Base-by-base conservation (phyloP, 92 coral and sea anemone genomes). In the Zoanthus solanderi region DNA sequence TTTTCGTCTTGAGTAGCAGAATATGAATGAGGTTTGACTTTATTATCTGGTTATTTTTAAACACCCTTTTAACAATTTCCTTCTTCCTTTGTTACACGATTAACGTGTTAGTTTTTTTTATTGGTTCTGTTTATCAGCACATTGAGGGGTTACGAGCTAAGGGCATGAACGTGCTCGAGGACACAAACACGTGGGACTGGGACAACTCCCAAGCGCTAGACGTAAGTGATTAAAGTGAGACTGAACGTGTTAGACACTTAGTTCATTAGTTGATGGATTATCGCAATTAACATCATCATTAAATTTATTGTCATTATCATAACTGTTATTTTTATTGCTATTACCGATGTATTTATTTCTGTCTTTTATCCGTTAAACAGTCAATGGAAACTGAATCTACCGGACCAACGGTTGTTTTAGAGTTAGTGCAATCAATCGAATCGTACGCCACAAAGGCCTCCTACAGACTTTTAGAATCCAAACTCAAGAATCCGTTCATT, bases 401-500 rank as follows among this genome's bases (percentile, higher is more conserved):
- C 9, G 85, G 75, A 2, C 61, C 85, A 31, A 67, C 91, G n/a
- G 83, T 93, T 15, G 92, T 94, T 54, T 75, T 95, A 76, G 93
- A 93, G 56, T 89, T 94, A 44, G 96, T 91, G 5, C 83, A 65
- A 31, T 80, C 94, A 6, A 87, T 91, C 10, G 94, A 95, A 37
- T 87, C 87, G 12, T 88, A 89, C 69, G 89, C 83, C 69, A 88
- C 58, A 82, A 90, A 91, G 45, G 98, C 92, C 23, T 84, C 98
- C 61, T 78, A 85, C 47, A 95, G 89, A 83, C 93, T 93, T 4
- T 76, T 83, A 28, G 85, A 89, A 30, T 72, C 88, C 23, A 87
- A 91, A 79, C 61, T 94, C 84, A 88, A 78, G 81, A 92, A 92
- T 61, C 98, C 99, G 56, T 81, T 97, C 42, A 83, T 97, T 76